Conservation (phyloP, 2,888 invertebrate species). For the Hirtodrosophila alboralis region DNA sequence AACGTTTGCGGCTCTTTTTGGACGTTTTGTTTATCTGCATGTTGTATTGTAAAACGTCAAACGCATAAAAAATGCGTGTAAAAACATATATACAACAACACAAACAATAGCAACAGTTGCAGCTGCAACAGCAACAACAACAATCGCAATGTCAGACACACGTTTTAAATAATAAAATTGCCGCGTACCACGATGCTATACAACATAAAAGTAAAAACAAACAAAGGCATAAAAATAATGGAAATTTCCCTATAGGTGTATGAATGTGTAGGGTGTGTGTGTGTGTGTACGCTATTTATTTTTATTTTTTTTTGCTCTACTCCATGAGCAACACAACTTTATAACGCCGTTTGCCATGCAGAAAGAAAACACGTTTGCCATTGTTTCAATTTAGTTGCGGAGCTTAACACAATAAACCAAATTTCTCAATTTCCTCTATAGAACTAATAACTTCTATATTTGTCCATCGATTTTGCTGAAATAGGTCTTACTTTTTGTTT, state of each 20-base stretch:
- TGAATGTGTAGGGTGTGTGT: conserved; percentile 8
- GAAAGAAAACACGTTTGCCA: no score
- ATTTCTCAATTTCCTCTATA: no score
- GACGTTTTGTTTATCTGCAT: conserved; percentile 11
- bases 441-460: no score
- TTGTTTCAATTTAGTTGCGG: no score
- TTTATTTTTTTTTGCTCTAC: conserved; percentile 14
- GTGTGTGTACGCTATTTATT: background rate
- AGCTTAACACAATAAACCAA: no score
- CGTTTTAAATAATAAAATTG: conserved; percentile 61
- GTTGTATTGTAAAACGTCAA: conserved; percentile 56
- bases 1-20: conserved; percentile 14
- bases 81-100: conserved; percentile 16
- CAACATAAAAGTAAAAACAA: conserved; percentile 28
- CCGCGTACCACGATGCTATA: conserved; percentile 23
- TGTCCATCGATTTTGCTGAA: no score
- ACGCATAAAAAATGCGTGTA: conserved; percentile 68
- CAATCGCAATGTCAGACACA: conserved; percentile 56
- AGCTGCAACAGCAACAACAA: conserved; percentile 25
- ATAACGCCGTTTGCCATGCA: background rate
- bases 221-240: conserved; percentile 55
- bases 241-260: conserved; percentile 25
- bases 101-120: conserved; percentile 44
- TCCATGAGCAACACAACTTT: conserved; percentile 14
- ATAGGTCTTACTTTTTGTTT: no score